phyloP scores from a whole-genome alignment of 2,797 vertebrate species.

The Phataginus tetradactyla region DNA sequence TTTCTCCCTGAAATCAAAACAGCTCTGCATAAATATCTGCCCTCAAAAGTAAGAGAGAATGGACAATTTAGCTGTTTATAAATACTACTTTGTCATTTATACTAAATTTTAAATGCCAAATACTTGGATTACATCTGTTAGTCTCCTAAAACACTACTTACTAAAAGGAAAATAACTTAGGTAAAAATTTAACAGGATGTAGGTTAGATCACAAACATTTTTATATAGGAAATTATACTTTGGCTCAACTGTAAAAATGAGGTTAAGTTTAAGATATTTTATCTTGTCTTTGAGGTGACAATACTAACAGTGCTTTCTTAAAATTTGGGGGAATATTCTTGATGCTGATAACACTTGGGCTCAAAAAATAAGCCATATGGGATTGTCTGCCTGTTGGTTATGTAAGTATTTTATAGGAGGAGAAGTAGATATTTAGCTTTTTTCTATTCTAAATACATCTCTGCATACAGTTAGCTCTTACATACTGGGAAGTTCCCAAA shows the following conservation, averaged over 20 bases:
- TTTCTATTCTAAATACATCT: neutral
- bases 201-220: constrained; percentile 21
- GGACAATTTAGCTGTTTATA: neutral
- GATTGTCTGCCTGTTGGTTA: neutral
- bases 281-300: neutral
- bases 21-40: constrained; percentile 61
- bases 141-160: constrained; percentile 22
- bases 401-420: neutral
- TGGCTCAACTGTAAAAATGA: constrained; percentile 34
- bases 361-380: constrained; percentile 21
- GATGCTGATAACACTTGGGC: neutral
- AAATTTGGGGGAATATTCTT: neutral
- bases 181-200: constrained; percentile 19
- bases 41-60: constrained; percentile 37
- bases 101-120: constrained; percentile 32
- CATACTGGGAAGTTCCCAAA: neutral
- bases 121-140: neutral
- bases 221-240: constrained; percentile 13
- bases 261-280: constrained; percentile 11
- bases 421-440: neutral
- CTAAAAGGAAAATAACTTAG: constrained; percentile 40
- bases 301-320: constrained; percentile 37
- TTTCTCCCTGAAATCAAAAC: constrained; percentile 91
- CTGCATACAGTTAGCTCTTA: constrained; percentile 2
- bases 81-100: neutral